Evolutionary conservation across 2,797 vertebrate species (phyloP).

Genomic region (Podarcis siculus): DNA sequence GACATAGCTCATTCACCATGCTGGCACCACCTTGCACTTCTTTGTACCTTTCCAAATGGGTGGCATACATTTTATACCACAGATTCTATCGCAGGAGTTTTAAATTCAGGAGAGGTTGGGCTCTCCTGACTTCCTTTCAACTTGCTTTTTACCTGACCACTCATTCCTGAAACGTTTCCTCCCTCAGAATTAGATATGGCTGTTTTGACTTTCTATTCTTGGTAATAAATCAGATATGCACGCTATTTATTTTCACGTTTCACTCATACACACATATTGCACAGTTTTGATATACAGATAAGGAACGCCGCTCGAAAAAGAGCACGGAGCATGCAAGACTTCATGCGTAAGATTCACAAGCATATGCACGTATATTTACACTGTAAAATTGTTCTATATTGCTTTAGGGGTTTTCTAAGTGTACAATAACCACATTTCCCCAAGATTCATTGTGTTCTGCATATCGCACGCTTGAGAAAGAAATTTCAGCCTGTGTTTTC

Average conservation of each 20-base stretch:
- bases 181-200: not conserved
- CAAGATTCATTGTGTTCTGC: not conserved
- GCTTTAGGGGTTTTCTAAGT: not conserved
- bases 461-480: slow-evolving; percentile 1
- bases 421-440: not conserved
- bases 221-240: not conserved
- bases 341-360: not conserved
- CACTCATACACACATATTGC: not conserved
- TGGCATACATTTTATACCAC: too few species aligned
- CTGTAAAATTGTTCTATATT: not conserved
- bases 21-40: too few species aligned
- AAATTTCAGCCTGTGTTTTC: not conserved
- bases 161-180: not conserved
- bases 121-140: not conserved
- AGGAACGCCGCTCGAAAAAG: not conserved
- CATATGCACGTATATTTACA: not conserved
- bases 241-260: not conserved
- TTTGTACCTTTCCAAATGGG: too few species aligned
- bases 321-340: not conserved
- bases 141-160: not conserved
- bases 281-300: not conserved
- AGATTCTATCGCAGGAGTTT: not conserved
- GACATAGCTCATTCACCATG: too few species aligned
- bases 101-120: not conserved
- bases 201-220: not conserved